Evolutionary conservation across 2,113 vertebrate genomes (phyloP).

Genomic region (Columba janthina): DNA sequence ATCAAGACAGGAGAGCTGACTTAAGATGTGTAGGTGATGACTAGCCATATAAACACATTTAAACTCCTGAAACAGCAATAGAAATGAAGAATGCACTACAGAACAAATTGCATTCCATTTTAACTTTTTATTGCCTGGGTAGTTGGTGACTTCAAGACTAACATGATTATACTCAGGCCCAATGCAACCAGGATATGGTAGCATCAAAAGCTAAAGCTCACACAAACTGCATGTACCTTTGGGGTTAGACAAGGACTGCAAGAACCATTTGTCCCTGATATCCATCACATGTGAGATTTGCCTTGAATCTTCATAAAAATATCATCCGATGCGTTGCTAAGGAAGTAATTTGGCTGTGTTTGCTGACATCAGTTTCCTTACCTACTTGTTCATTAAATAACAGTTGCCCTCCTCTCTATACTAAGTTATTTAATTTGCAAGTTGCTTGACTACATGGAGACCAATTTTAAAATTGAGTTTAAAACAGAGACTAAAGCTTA

Average conservation of each 20-base stretch:
- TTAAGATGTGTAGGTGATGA: not conserved
- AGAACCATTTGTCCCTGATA: not conserved
- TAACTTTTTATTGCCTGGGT: not conserved
- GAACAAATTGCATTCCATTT: not conserved
- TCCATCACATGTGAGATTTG: not conserved
- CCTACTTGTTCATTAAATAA: not conserved
- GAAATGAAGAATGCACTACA: not conserved
- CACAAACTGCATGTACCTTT: not conserved
- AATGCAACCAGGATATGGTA: not conserved
- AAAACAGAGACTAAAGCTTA: not conserved
- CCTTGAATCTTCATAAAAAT: not conserved
- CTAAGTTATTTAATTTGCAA: not conserved
- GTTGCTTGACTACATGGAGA: not conserved
- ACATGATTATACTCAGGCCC: not conserved
- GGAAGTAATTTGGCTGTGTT: not conserved
- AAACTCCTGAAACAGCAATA: not conserved
- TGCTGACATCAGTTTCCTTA: not conserved
- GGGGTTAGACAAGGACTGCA: not conserved
- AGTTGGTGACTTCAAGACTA: not conserved
- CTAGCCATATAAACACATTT: not conserved
- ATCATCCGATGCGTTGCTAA: not conserved
- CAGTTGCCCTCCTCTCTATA: not conserved
- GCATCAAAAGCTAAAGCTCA: rapidly evolving
- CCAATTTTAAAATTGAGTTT: not conserved
- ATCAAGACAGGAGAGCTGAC: not conserved